Percentiles rank a stretch among this genome's conserved stretches.
Conservation (phyloP, 2,113 vertebrate species). For the Aplodontia rufa region DNA sequence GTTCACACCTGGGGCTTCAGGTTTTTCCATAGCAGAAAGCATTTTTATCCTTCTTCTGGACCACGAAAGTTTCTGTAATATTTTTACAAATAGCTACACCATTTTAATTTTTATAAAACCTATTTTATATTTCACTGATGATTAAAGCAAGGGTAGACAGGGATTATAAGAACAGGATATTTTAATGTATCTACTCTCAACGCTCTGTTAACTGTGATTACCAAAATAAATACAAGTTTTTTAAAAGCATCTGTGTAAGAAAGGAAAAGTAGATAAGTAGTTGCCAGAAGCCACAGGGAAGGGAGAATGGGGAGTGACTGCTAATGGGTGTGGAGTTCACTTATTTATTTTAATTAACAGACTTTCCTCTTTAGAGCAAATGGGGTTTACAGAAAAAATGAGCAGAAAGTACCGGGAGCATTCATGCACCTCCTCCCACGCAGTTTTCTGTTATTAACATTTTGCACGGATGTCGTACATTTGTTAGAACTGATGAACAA, state of each 20-base stretch:
- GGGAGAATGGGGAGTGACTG: background rate
- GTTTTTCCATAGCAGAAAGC: background rate
- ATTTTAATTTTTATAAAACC: background rate
- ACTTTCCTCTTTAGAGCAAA: background rate
- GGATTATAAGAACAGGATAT: background rate
- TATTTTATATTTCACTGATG: background rate
- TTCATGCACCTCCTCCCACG: background rate
- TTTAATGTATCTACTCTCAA: background rate
- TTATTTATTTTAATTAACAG: background rate
- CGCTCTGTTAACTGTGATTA: background rate
- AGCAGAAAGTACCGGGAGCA: background rate
- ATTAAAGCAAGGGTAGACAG: background rate
- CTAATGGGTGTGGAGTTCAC: background rate
- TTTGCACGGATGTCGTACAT: background rate
- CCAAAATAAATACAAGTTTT: background rate
- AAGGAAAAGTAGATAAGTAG: background rate
- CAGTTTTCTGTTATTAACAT: background rate
- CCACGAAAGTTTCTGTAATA: background rate
- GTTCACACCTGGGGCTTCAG: background rate
- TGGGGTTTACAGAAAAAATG: background rate
- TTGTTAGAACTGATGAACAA: background rate
- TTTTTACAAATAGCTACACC: background rate
- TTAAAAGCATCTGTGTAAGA: background rate
- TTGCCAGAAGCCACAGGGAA: background rate
- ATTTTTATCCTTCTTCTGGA: background rate